Conservation (phyloP, 2,113 vertebrate genomes). For the Cyphomyrus plagiostoma region DNA sequence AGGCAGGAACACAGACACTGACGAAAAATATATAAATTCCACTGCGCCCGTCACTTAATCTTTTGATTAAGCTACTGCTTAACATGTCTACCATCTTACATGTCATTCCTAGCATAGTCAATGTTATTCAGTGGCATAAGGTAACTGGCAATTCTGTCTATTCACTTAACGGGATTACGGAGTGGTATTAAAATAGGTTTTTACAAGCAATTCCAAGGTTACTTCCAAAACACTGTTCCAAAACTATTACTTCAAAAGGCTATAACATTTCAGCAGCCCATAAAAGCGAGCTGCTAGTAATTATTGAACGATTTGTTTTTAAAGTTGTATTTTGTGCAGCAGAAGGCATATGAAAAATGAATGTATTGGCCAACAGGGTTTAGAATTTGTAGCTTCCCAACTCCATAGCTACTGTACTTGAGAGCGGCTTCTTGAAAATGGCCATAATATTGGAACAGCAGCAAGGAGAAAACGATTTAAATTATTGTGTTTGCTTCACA, state of each 20-base stretch:
- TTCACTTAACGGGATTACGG: not conserved
- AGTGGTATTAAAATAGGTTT: not conserved
- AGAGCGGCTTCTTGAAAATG: not conserved
- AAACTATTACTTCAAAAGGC: conserved; percentile 3
- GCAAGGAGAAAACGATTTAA: not conserved
- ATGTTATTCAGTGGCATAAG: not conserved
- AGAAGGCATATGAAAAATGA: not conserved
- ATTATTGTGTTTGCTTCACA: not conserved
- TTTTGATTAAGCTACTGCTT: not conserved
- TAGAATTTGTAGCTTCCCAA: not conserved
- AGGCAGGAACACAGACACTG: not conserved
- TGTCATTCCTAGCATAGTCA: not conserved
- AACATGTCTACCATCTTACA: not conserved
- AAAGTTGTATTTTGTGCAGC: not conserved
- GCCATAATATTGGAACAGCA: not conserved
- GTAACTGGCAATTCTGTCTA: not conserved
- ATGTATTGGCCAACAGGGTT: not conserved
- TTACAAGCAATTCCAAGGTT: not conserved
- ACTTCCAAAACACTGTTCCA: conserved; percentile 2
- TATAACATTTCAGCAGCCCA: not conserved
- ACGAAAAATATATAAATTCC: not conserved
- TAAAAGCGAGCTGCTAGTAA: not conserved
- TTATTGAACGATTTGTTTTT: not conserved
- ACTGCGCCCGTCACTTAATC: not conserved
- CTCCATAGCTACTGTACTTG: not conserved